Evolutionary conservation across 1,140 invertebrate genomes (phyloP), one percentile per base, ranked within the genome.

Genomic region (Zaprionus ornatus): DNA sequence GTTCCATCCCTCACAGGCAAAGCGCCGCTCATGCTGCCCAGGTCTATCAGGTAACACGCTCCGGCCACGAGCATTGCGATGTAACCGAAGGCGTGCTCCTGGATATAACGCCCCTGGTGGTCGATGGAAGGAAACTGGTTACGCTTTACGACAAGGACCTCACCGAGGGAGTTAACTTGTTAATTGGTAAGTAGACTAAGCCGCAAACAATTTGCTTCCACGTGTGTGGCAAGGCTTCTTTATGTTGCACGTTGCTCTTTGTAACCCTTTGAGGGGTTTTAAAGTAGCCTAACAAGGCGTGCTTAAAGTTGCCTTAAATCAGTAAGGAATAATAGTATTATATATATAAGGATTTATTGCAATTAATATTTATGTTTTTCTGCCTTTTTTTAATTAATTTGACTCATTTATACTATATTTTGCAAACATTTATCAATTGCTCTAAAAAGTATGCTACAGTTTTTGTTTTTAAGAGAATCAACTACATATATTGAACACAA

Each of bases 101-200:
- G 54, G 95, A 96, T 90, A 95, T 95, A 66, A 95, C 95, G 10
- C 95, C 95, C 2, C 92, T 95, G 52, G 93, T 94, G 75, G 94
- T 95, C 63, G 94, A 94, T 76, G 94, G 94, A 19, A 93, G 94
- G 62, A 95, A 95, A 77, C 93, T 95, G 45, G 94, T 95, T 80
- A 95, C 95, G 1, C 93, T 96, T 3, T 95, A 95, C 80, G 95
- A 96, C 82, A 95, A 95, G 92, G 95, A 96, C 86, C 93, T 96
- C 40, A 94, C 94, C 27, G 95, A 95, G 80, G 95, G 95, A 71
- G 94, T 95, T 77, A 95, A 96, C 92, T 93, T 95, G 74, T 93
- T 96, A 65, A 95, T 95, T 93, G 95, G 95, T 95, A 82, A 93
- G 93, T 93, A 65, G 40, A 69, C 50, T 35, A 50, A 32, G 35